Evolutionary conservation across 1,140 invertebrate genomes (phyloP).

Genomic region (Zelostemma sp.): DNA sequence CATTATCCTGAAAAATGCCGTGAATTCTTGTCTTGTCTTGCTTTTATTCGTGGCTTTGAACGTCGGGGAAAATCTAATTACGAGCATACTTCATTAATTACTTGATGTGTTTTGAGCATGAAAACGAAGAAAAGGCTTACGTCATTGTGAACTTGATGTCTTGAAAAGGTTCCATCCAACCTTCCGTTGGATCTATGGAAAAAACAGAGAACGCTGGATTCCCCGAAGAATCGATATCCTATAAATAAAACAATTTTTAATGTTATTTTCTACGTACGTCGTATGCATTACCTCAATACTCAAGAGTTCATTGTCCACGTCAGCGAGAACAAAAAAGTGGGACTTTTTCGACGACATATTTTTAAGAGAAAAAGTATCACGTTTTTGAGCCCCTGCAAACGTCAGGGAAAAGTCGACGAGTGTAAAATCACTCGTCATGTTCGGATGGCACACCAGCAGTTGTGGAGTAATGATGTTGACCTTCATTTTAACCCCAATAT

Average conservation of each 20-base stretch:
- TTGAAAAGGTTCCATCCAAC: constrained; percentile 53
- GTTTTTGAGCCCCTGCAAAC: constrained; percentile 34
- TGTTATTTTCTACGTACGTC: constrained; percentile 10
- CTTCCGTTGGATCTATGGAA: constrained; percentile 47
- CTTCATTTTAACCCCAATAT: constrained; percentile 48
- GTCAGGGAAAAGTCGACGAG: constrained; percentile 54
- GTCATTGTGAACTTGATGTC: constrained; percentile 45
- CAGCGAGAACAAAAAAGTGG: constrained; percentile 50
- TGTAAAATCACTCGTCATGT: constrained; percentile 52
- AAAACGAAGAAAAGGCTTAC: constrained; percentile 26
- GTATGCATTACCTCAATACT: constrained; percentile 30
- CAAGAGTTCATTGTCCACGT: constrained; percentile 41
- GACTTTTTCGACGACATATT: constrained; percentile 49
- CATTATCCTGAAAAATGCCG: constrained; percentile 49
- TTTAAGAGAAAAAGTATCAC: constrained; percentile 44
- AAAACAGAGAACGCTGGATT: constrained; percentile 45
- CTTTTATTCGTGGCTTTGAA: background rate
- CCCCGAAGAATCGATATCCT: constrained; percentile 33
- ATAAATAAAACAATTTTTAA: background rate
- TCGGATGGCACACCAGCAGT: constrained; percentile 46
- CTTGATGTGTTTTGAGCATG: constrained; percentile 10
- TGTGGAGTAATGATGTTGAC: constrained; percentile 49
- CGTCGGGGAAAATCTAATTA: constrained; percentile 46
- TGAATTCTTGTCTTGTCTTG: constrained; percentile 30
- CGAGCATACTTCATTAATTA: constrained; percentile 9